phyloP scores from a whole-genome alignment of 2,113 vertebrate genomes.

The Thunnus thynnus region DNA sequence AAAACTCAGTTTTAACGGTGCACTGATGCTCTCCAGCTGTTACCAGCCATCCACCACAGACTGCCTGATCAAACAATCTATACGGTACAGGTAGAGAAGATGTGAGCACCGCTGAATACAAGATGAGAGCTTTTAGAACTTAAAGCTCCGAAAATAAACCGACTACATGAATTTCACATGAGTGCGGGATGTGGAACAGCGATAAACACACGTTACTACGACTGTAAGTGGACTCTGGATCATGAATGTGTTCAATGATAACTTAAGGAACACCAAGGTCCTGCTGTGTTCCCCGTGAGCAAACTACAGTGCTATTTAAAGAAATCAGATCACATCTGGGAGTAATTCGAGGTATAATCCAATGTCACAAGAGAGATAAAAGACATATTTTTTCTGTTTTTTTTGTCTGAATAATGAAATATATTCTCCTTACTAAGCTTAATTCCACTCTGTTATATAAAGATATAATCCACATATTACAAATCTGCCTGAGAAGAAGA shows the following conservation, averaged over 20 bases:
- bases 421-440: neutral
- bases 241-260: neutral
- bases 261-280: neutral
- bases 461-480: neutral
- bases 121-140: neutral
- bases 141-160: constrained; percentile 46
- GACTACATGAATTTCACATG: constrained; percentile 17
- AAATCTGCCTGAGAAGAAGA: neutral
- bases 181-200: constrained; percentile 4
- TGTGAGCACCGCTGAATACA: neutral
- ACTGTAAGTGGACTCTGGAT: fast-evolving
- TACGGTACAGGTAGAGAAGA: neutral
- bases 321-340: neutral
- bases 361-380: neutral
- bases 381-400: neutral
- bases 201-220: neutral
- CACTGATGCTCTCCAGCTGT: constrained; percentile 10
- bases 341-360: neutral
- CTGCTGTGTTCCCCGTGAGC: neutral
- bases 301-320: neutral
- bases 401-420: neutral
- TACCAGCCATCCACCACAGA: neutral
- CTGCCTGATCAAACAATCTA: constrained; percentile 3
- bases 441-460: neutral
- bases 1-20: neutral